These are phyloP conservation scores for Drosophila dives DNA, from an alignment of 2,888 invertebrate genomes.

Conservation along the genomic window DNA sequence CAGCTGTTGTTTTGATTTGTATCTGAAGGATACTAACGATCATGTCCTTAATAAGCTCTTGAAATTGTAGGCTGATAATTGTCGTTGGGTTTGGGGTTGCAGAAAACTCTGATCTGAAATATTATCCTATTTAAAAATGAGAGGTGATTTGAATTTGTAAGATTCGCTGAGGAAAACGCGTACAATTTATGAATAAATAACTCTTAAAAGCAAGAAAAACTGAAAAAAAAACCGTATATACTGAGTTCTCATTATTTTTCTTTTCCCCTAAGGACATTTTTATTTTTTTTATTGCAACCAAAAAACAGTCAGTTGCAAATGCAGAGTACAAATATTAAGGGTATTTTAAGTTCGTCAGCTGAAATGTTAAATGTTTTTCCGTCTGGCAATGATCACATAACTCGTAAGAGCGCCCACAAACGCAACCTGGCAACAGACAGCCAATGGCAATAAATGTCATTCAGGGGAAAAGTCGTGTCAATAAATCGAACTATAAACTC, in stretches of 20 bases:
- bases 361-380: background rate
- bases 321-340: background rate
- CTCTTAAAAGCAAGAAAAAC: background rate
- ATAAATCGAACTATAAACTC: conserved; percentile 81
- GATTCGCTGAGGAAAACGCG: background rate
- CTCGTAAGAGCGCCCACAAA: conserved; percentile 66
- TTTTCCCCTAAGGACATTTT: background rate
- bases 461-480: conserved; percentile 60
- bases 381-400: conserved; percentile 43
- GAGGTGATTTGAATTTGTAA: background rate
- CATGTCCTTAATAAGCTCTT: conserved; percentile 19
- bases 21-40: conserved; percentile 19
- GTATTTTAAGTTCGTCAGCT: background rate
- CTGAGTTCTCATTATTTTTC: no score
- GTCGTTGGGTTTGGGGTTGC: background rate
- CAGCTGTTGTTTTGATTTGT: conserved; percentile 37
- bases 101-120: background rate
- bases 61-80: conserved; percentile 5
- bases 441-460: conserved; percentile 78
- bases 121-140: background rate
- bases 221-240: background rate
- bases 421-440: conserved; percentile 57
- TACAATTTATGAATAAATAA: background rate
- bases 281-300: background rate
- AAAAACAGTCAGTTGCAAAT: background rate